Evolutionary conservation across 1,140 invertebrate species (phyloP).

Genomic region (Diabrotica virgifera): DNA sequence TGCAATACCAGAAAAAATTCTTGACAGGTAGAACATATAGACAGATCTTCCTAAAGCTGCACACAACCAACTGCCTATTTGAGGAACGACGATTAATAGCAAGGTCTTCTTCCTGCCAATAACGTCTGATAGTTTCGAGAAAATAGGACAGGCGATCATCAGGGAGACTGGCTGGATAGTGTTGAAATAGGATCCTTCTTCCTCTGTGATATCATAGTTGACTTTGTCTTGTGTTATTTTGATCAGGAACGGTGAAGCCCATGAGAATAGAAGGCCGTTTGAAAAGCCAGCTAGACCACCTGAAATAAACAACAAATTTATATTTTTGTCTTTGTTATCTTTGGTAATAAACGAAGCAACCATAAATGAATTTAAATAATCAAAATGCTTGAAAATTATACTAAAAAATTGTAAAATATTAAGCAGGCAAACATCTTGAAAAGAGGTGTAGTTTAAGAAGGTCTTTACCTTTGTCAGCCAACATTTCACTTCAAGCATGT

Average conservation of each 20-base stretch:
- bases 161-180: slow-evolving; percentile 11
- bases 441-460: no score
- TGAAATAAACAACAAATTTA: background rate
- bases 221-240: slow-evolving; percentile 21
- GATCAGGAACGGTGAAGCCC: slow-evolving; percentile 24
- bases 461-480: no score
- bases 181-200: slow-evolving; percentile 19
- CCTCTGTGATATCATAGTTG: slow-evolving; percentile 24
- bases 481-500: no score
- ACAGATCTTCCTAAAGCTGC: slow-evolving; percentile 24
- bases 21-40: slow-evolving; percentile 29
- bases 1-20: slow-evolving; percentile 35
- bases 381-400: no score
- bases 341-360: no score
- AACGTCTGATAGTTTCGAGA: slow-evolving; percentile 26
- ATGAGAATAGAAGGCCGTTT: slow-evolving; percentile 19
- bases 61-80: slow-evolving; percentile 27
- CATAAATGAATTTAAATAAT: no score
- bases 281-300: slow-evolving; percentile 9
- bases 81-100: slow-evolving; percentile 28
- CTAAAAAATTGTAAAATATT: no score
- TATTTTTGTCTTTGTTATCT: no score
- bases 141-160: slow-evolving; percentile 19
- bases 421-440: no score
- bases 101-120: slow-evolving; percentile 33